phyloP scores from a whole-genome alignment of 2,797 vertebrate genomes.

The Hemibagrus guttatus region DNA sequence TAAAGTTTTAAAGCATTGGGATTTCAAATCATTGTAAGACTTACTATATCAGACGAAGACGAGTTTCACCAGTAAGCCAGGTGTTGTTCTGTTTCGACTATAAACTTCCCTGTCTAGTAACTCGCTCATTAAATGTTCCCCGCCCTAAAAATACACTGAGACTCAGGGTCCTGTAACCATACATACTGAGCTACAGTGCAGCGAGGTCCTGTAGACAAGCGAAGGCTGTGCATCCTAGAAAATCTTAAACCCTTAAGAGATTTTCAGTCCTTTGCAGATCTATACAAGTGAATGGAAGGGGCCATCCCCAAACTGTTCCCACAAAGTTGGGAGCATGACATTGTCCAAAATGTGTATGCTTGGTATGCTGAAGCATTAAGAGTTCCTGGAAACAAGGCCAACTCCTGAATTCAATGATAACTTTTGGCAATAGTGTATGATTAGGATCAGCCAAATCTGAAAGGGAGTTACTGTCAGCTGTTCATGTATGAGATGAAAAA shows the following conservation, averaged over 20 bases:
- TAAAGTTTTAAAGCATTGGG: not conserved
- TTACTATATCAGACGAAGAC: not conserved
- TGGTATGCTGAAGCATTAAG: no score
- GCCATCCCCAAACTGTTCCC: no score
- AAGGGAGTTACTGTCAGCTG: not conserved
- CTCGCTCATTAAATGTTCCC: not conserved
- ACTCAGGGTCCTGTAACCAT: not conserved
- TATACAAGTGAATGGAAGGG: not conserved
- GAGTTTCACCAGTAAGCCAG: not conserved
- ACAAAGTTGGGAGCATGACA: no score
- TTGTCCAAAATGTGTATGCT: no score
- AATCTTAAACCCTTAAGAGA: not conserved
- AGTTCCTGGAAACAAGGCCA: no score
- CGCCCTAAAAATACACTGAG: conserved; percentile 9
- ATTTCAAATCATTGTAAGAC: not conserved
- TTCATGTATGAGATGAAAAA: no score
- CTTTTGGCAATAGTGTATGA: no score
- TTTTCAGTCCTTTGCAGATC: no score
- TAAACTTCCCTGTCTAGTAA: conserved; percentile 5
- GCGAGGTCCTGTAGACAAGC: not conserved
- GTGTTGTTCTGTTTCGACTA: not conserved
- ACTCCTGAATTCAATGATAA: no score
- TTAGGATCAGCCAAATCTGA: not conserved
- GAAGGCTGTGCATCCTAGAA: not conserved
- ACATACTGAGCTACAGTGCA: not conserved